phyloP scores from a whole-genome alignment of 2,113 vertebrate genomes.

The Candoia aspera region DNA sequence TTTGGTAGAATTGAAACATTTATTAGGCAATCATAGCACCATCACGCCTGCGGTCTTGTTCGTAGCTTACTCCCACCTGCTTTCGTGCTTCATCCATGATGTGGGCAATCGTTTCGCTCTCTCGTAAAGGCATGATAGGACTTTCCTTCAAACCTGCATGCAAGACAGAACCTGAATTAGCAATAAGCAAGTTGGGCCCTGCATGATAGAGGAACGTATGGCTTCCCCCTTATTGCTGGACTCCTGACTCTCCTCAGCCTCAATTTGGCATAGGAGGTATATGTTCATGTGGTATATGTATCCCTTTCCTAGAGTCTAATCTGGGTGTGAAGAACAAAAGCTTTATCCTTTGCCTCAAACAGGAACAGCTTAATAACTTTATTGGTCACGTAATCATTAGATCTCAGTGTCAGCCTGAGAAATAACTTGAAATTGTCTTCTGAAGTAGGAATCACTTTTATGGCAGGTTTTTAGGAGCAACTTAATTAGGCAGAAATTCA shows the following conservation, averaged over 20 bases:
- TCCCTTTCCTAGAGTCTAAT: neutral
- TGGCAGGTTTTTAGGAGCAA: neutral
- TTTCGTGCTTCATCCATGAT: conserved; percentile 79
- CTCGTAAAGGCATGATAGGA: conserved; percentile 74
- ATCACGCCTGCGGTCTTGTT: conserved; percentile 66
- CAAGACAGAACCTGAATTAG: neutral
- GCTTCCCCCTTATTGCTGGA: neutral
- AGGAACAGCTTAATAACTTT: neutral
- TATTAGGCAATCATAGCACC: neutral
- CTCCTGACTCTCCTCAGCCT: neutral
- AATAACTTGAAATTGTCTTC: neutral
- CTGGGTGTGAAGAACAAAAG: neutral
- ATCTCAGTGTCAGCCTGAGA: neutral
- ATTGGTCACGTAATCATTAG: neutral
- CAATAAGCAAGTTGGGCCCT: neutral
- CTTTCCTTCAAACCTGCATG: conserved; percentile 84
- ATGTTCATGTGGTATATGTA: neutral
- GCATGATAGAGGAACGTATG: neutral
- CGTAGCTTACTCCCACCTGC: conserved; percentile 78
- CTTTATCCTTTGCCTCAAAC: neutral
- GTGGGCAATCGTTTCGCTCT: conserved; percentile 79
- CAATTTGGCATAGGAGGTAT: neutral
- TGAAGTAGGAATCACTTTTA: neutral
- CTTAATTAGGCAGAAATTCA: neutral
- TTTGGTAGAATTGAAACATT: neutral